Percentiles rank a stretch among this genome's conserved stretches.
Evolutionary conservation across 37 sponge, comb jelly and placozoan genomes (phyloP).

Genomic region (Spongilla lacustris): DNA sequence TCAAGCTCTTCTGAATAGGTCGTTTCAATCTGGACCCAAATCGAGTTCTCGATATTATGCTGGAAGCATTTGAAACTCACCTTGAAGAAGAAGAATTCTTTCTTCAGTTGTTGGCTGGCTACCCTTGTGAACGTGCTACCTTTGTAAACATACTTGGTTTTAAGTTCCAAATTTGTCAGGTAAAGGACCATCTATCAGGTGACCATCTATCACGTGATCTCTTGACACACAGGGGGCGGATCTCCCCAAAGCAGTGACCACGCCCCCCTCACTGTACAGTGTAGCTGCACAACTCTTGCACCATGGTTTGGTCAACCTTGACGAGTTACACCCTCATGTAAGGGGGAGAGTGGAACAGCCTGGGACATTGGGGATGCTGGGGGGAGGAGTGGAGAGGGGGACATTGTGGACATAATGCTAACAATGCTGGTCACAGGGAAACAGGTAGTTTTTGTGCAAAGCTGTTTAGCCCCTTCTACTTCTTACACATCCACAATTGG

Average conservation of each 20-base stretch:
- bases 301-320: conserved; percentile 60
- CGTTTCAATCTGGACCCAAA: conserved; percentile 96
- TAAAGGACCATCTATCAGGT: too few species aligned
- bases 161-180: conserved; percentile 88
- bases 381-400: too few species aligned
- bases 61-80: conserved; percentile 92
- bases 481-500: too few species aligned
- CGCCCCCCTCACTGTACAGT: conserved; percentile 69
- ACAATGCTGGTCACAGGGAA: too few species aligned
- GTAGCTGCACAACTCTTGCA: conserved; percentile 87
- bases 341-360: not conserved
- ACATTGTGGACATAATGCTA: too few species aligned
- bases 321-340: conserved; percentile 85
- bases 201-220: not conserved
- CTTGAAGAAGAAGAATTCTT: conserved; percentile 83
- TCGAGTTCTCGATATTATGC: conserved; percentile 92
- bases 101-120: conserved; percentile 65
- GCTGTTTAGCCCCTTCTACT: too few species aligned
- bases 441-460: too few species aligned
- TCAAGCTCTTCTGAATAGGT: conserved; percentile 44
- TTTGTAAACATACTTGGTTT: conserved; percentile 91
- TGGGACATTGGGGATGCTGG: too few species aligned
- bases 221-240: conserved; percentile 22
- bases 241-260: conserved; percentile 4
- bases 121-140: conserved; percentile 80